Conservation (phyloP, 2,113 vertebrate genomes). For the Vanacampus margaritifer region DNA sequence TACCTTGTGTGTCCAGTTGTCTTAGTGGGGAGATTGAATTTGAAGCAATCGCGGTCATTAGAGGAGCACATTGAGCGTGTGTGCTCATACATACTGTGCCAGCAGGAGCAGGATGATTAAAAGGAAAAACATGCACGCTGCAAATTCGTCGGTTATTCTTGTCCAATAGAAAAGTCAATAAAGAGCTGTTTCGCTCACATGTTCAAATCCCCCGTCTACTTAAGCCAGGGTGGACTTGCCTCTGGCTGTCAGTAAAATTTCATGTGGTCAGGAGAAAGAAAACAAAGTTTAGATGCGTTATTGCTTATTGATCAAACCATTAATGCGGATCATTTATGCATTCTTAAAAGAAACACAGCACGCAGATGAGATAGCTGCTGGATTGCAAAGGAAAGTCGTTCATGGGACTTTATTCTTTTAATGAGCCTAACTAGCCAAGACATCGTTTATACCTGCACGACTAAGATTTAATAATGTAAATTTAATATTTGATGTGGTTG, state of each 20-base stretch:
- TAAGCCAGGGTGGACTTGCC: conserved; percentile 18
- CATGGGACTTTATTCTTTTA: background rate
- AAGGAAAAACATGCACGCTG: conserved; percentile 21
- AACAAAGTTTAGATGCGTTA: background rate
- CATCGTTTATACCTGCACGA: background rate
- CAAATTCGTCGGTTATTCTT: conserved; percentile 47
- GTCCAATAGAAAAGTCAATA: conserved; percentile 20
- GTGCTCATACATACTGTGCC: background rate
- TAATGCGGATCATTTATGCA: background rate
- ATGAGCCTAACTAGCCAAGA: background rate
- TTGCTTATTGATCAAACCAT: background rate
- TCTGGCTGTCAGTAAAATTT: background rate
- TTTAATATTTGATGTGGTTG: no score
- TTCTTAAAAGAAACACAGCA: background rate
- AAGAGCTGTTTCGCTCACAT: conserved; percentile 31
- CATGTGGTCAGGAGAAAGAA: background rate
- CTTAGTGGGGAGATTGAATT: background rate
- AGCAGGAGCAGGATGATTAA: conserved; percentile 14
- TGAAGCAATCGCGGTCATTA: background rate
- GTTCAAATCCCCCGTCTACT: conserved; percentile 22
- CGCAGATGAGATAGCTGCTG: background rate
- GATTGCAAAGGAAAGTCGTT: background rate
- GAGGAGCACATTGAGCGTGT: background rate
- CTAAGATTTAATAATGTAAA: background rate
- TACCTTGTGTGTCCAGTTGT: conserved; percentile 1